phyloP scores from a whole-genome alignment of 2,888 invertebrate species.

The Drosophila dives region DNA sequence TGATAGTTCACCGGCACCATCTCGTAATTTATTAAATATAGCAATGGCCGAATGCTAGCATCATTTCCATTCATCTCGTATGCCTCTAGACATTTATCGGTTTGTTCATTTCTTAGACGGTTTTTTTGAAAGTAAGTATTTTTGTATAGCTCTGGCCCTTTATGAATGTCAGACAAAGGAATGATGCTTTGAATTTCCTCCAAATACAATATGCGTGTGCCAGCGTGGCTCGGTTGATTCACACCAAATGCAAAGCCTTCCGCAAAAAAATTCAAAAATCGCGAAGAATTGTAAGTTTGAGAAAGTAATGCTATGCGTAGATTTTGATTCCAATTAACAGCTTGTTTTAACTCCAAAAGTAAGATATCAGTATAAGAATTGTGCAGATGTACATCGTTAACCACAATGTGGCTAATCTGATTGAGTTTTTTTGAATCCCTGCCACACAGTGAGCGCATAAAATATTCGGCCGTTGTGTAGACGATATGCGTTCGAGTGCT shows the following conservation, averaged over 20 bases:
- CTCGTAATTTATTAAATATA: constrained; percentile 63
- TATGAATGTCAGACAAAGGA: constrained; percentile 25
- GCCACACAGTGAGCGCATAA: constrained; percentile 49
- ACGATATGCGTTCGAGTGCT: constrained; percentile 49
- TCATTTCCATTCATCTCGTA: constrained; percentile 62
- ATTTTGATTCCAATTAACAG: constrained; percentile 26
- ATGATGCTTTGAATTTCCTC: constrained; percentile 54
- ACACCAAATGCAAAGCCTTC: constrained; percentile 44
- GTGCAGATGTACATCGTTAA: constrained; percentile 63
- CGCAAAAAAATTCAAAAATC: constrained; percentile 47
- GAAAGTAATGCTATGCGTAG: constrained; percentile 57
- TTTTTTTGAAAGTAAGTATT: constrained; percentile 33
- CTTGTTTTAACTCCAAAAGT: constrained; percentile 50
- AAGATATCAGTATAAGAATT: constrained; percentile 58
- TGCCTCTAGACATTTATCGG: constrained; percentile 60
- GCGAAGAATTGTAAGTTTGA: constrained; percentile 16
- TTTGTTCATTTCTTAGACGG: constrained; percentile 41
- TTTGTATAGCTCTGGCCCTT: constrained; percentile 40
- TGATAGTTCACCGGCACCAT: constrained; percentile 61
- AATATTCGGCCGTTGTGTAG: constrained; percentile 55
- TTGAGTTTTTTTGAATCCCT: constrained; percentile 9
- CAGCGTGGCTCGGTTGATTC: not conserved
- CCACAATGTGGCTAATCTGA: constrained; percentile 57
- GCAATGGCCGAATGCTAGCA: constrained; percentile 44
- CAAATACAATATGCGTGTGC: constrained; percentile 46